These are phyloP conservation scores for Zaprionus gabonicus DNA, from an alignment of 1,140 invertebrate species.

Conservation along the genomic window DNA sequence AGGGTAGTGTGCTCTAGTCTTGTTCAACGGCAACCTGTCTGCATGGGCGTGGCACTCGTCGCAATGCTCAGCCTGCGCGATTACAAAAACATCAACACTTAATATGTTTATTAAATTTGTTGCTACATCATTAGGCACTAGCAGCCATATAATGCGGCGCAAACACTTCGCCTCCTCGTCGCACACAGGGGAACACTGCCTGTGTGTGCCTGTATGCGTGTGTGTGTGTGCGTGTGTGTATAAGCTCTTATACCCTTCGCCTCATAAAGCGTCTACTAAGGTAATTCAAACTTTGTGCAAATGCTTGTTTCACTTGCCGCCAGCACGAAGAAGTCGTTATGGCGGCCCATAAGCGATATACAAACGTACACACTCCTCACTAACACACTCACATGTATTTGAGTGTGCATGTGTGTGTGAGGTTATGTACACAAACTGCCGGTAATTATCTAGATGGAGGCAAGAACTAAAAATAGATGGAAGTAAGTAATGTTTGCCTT, in stretches of 20 bases:
- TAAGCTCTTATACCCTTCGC: conserved; percentile 40
- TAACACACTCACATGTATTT: conserved; percentile 24
- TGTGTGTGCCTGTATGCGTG: neutral
- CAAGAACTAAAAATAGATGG: neutral
- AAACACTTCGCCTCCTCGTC: conserved; percentile 58
- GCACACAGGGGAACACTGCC: conserved; percentile 17
- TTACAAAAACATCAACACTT: conserved; percentile 83
- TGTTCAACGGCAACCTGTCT: conserved; percentile 29
- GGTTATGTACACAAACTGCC: neutral
- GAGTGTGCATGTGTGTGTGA: neutral
- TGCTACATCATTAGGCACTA: conserved; percentile 83
- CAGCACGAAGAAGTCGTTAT: conserved; percentile 30
- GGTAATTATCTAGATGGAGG: neutral
- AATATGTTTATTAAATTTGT: conserved; percentile 84
- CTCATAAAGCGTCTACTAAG: conserved; percentile 47
- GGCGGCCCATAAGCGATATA: conserved; percentile 30
- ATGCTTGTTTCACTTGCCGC: conserved; percentile 42
- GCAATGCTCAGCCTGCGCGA: conserved; percentile 40
- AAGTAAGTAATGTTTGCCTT: neutral
- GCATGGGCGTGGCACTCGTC: conserved; percentile 9
- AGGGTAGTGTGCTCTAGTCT: neutral
- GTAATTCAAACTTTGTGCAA: conserved; percentile 50
- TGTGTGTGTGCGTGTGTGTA: conserved; percentile 1
- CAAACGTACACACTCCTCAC: neutral
- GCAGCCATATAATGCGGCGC: conserved; percentile 74